A percentile compares a stretch with the other conserved stretches of the same genome.
Conservation (phyloP, 2,113 vertebrate genomes). For the Bothrops jararaca region DNA sequence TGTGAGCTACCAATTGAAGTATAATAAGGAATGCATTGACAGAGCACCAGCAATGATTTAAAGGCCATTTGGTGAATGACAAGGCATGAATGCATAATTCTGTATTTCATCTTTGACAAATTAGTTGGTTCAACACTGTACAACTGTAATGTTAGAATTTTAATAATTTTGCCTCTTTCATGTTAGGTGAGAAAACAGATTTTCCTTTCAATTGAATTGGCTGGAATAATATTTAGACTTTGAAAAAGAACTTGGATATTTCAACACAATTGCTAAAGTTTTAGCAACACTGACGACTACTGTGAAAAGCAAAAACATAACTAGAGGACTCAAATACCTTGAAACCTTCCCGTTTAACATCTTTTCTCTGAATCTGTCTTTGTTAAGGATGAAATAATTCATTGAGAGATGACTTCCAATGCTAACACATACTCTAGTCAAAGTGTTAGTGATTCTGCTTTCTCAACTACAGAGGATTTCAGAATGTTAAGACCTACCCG, state of each 20-base stretch:
- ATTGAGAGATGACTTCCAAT: not conserved
- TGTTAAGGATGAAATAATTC: not conserved
- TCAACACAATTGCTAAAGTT: not conserved
- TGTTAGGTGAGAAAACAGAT: not conserved
- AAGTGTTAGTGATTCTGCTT: not conserved
- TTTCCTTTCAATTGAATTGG: not conserved
- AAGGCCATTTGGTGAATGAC: not conserved
- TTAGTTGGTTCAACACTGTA: not conserved
- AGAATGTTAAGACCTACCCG: not conserved
- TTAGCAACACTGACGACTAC: not conserved
- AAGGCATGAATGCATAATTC: not conserved
- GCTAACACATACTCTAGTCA: not conserved
- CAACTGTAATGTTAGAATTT: not conserved
- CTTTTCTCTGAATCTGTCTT: not conserved
- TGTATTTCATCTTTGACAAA: not conserved
- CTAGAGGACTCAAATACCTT: not conserved
- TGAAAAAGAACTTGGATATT: not conserved
- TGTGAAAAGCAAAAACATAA: not conserved
- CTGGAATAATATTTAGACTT: not conserved
- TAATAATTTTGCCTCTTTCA: not conserved
- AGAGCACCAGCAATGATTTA: fast-evolving
- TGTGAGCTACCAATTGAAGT: fast-evolving
- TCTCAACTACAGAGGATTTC: not conserved
- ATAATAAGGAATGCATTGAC: not conserved
- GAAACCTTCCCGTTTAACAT: not conserved